A percentile compares a stretch with the other conserved stretches of the same genome.
Evolutionary conservation across 2,888 invertebrate species (phyloP).

Genomic region (Lacanobia wlatinum): DNA sequence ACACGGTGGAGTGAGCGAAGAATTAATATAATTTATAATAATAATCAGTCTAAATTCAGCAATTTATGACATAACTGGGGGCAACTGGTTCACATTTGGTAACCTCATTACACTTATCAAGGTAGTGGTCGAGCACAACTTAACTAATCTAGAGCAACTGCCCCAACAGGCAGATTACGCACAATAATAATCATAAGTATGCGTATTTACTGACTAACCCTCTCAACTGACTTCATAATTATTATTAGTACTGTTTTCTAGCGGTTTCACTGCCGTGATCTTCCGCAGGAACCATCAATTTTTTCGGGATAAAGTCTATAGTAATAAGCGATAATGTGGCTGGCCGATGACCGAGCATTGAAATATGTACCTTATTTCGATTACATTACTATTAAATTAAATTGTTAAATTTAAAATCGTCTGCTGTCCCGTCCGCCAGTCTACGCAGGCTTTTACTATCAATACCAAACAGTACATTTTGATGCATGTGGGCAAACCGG

Average conservation of each 20-base stretch:
- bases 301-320: background rate
- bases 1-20: too few species aligned
- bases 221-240: background rate
- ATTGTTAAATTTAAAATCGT: too few species aligned
- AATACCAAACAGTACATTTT: too few species aligned
- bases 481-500: too few species aligned
- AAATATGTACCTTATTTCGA: too few species aligned
- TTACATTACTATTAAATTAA: too few species aligned
- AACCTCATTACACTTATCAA: conserved; percentile 41
- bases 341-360: too few species aligned
- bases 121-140: conserved; percentile 23
- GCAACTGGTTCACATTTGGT: background rate
- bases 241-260: background rate
- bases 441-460: too few species aligned
- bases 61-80: conserved; percentile 17
- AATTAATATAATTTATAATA: background rate
- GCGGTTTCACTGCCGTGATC: background rate
- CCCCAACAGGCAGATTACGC: conserved; percentile 30
- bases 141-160: conserved; percentile 34
- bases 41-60: conserved; percentile 21
- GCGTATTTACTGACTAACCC: conserved; percentile 6
- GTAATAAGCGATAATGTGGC: too few species aligned
- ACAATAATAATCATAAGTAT: conserved; percentile 33
- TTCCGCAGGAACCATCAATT: background rate
- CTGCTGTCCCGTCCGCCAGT: too few species aligned